Base-by-base conservation (phyloP, 1,140 invertebrate species). In the Penaeus indicus region DNA sequence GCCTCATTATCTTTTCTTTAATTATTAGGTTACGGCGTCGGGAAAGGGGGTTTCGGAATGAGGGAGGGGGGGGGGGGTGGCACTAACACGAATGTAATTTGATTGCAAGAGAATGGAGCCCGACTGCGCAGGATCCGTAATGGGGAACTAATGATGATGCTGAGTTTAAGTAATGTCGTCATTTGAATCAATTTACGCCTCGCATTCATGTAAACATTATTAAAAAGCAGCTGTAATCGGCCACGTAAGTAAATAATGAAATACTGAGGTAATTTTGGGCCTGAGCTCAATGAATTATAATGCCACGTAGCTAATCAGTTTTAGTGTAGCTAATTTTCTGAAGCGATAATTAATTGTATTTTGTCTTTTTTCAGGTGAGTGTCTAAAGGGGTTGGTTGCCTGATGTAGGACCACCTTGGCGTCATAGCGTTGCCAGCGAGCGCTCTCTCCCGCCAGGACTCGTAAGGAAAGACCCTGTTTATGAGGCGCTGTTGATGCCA, bases 301-400 rank as follows among this genome's bases (percentile, higher is more conserved):
- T 72, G 32, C 32, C 67, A 72, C 32, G 67, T 72, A n/a, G 67
- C n/a, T 72, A 72, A 72, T 72, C 32, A 72, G 19, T 72, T 72
- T 72, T 72, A 25, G 67, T 72, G 67, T 72, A 32, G 32, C 67
- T 72, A 72, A 72, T 72, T 72, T 72, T 32, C 67, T 72, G 67
- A 72, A 72, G 32, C 67, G n/a, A 32, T 72, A 72, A 72, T 72
- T 72, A 72, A 72, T 72, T 72, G 67, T 32, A 72, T 72, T 72
- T 72, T 72, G 67, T 72, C 32, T 32, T 54, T 54, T 72, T 32
- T 72, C 67, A 72, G 67, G 67, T 72, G 32, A 72, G 67, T 72
- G n/a, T 72, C 67, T 32, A 32, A 25, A 32, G 22, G 67, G n/a
- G 67, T 72, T n/a, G 13, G n/a, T 72, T 32, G 16, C n/a, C 67